Evolutionary conservation across 2,888 invertebrate species (phyloP).

Genomic region (Nebria brevicollis): DNA sequence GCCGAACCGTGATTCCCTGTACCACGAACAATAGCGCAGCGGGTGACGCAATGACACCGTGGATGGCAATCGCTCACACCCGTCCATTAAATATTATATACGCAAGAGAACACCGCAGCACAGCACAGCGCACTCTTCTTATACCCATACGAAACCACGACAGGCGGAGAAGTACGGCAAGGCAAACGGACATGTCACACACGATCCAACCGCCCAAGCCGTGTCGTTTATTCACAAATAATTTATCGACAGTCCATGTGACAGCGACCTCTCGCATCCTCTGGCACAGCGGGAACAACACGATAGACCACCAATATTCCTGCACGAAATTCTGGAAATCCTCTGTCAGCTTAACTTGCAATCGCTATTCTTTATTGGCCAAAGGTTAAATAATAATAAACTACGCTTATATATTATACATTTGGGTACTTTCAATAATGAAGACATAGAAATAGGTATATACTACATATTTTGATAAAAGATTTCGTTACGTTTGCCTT

Average conservation of each 20-base stretch:
- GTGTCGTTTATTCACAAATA: conserved; percentile 28
- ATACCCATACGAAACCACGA: not conserved
- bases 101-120: conserved; percentile 8
- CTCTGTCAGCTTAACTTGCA: not conserved
- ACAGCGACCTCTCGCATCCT: conserved; percentile 7
- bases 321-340: not conserved
- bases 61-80: conserved; percentile 16
- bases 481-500: no score
- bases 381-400: not conserved
- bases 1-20: conserved; percentile 10
- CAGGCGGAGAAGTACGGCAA: not conserved
- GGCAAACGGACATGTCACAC: not conserved
- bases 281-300: conserved; percentile 6
- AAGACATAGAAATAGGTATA: no score
- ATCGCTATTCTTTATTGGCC: not conserved
- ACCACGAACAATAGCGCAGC: conserved; percentile 22
- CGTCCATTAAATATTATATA: conserved; percentile 9
- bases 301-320: conserved; percentile 2
- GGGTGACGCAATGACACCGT: conserved; percentile 9
- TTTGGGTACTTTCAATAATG: no score
- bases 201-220: conserved; percentile 17
- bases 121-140: not conserved
- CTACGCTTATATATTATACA: no score
- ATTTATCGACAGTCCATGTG: conserved; percentile 22
- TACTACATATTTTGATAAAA: no score